Evolutionary conservation across 1,140 invertebrate species (phyloP), one percentile per base, ranked within the genome.

Genomic region (Microplitis mediator): DNA sequence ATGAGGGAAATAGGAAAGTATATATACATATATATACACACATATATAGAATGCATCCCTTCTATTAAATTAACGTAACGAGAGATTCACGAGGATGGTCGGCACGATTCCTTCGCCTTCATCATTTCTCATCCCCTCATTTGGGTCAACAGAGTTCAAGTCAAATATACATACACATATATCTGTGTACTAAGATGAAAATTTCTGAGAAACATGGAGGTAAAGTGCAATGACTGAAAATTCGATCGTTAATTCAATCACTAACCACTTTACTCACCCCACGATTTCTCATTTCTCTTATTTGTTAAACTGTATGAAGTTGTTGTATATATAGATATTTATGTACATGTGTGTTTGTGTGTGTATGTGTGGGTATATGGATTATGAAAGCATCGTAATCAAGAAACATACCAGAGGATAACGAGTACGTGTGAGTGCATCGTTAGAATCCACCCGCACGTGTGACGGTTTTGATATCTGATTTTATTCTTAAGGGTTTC

Each of bases 11-110:
- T n/a, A 54, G 16, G 16, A 58, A 23, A 31, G 51, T 23, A 31
- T 11, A 51, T 23, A 35, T 66, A 13, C 3, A 39, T 32, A 64
- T 36, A 11, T 66, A 66, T 32, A 13, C 13, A 54, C 52, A 32
- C 80, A 78, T 75, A 79, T 80, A 77, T 79, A 80, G 74, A 75
- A 79, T 76, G 78, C 80, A 81, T 85, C 81, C 80, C 81, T 84
- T 82, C 82, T 81, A 85, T 86, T 85, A 86, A 87, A 86, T 85
- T 84, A 86, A 82, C 77, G 79, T 79, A 79, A 80, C 58, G 66
- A 73, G 72, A 54, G 60, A 58, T 61, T 50, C 76, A 79, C 79
- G 82, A 79, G 79, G 78, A 75, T 80, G 77, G 80, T 80, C 79
- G 78, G 81, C 76, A 80, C 39, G 39, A 45, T 78, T 78, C 72